phyloP scores from a whole-genome alignment of 1,140 invertebrate species.

The Ylistrum balloti region DNA sequence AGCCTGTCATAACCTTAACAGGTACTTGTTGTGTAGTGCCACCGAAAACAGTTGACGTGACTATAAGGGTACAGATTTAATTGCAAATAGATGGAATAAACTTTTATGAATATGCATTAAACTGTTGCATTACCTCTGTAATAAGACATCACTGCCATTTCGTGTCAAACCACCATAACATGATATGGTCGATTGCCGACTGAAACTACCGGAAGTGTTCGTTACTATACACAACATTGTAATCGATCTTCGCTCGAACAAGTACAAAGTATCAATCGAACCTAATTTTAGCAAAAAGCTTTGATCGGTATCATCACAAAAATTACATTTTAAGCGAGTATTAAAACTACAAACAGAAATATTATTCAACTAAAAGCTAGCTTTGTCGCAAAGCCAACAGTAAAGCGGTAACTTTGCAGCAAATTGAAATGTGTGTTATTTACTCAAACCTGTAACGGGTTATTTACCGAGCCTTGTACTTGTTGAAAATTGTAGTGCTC shows the following conservation, averaged over 20 bases:
- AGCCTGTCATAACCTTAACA: not conserved
- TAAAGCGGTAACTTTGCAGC: no score
- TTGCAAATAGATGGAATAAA: not conserved
- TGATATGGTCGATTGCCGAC: not conserved
- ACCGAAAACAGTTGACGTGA: not conserved
- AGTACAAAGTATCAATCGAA: slow-evolving; percentile 2
- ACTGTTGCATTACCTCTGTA: slow-evolving; percentile 17
- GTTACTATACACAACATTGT: slow-evolving; percentile 46
- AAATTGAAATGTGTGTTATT: no score
- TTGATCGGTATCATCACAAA: no score
- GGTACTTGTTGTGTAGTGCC: not conserved
- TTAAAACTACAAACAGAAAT: no score
- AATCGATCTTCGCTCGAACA: not conserved
- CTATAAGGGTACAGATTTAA: not conserved
- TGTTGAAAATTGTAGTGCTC: no score
- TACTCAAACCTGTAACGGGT: no score
- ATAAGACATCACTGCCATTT: not conserved
- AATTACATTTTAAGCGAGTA: no score
- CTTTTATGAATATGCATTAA: not conserved
- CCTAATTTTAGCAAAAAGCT: not conserved
- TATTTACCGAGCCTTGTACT: no score
- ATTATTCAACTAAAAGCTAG: no score
- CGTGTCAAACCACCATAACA: slow-evolving; percentile 15
- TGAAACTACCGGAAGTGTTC: slow-evolving; percentile 42
- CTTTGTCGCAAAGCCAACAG: no score